phyloP scores from a whole-genome alignment of 2,113 vertebrate species.

The Butorides virescens region DNA sequence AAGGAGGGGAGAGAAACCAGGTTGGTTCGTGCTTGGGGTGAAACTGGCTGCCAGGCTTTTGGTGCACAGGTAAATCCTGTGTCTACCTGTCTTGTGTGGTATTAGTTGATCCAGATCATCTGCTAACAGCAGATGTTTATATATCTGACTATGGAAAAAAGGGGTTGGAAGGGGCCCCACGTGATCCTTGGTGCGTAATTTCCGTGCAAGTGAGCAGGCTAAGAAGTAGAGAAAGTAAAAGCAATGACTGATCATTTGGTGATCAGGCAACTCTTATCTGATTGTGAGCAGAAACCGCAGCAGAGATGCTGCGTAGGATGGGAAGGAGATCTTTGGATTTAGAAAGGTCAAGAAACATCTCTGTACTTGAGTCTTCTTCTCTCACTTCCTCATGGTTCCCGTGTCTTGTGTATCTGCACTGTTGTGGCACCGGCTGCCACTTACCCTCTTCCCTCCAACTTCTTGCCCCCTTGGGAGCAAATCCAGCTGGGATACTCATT shows the following conservation, averaged over 20 bases:
- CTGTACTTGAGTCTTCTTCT: not conserved
- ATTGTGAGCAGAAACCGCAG: not conserved
- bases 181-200: not conserved
- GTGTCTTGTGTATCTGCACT: not conserved
- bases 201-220: not conserved
- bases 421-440: rapidly evolving
- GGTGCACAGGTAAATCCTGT: not conserved
- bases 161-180: not conserved
- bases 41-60: not conserved
- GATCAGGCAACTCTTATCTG: not conserved
- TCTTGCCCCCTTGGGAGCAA: not conserved
- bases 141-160: not conserved
- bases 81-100: not conserved
- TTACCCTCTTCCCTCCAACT: not conserved
- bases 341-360: not conserved
- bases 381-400: rapidly evolving
- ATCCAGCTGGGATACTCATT: not conserved
- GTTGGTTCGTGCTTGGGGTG: rapidly evolving
- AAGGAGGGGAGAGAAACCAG: not conserved
- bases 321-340: not conserved
- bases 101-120: not conserved
- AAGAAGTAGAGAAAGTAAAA: not conserved
- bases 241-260: not conserved
- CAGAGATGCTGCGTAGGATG: not conserved
- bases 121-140: not conserved